Percentiles rank a stretch among this genome's conserved stretches.
Conservation (phyloP, 2,888 invertebrate species). For the Synanthedon andrenaeformis region DNA sequence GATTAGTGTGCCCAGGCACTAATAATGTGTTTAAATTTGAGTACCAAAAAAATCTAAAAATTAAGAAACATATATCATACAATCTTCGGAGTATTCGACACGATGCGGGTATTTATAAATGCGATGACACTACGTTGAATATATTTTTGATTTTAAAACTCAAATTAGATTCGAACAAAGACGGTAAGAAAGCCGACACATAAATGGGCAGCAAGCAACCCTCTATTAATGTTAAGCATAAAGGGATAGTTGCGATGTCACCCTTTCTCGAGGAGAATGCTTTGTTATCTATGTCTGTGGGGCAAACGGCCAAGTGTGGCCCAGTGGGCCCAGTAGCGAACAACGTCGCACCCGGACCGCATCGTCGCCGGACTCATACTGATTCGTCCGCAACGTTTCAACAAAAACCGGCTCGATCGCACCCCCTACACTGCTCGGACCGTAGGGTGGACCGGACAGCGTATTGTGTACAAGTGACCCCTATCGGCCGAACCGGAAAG, state of each 20-base stretch:
- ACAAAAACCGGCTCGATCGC: slow-evolving; percentile 33
- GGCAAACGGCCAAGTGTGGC: slow-evolving; percentile 20
- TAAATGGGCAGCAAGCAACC: slow-evolving; percentile 36
- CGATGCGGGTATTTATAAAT: no score
- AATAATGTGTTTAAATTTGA: no score
- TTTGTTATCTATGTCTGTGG: slow-evolving; percentile 36
- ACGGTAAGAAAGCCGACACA: slow-evolving; percentile 9
- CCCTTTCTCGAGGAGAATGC: slow-evolving; percentile 52
- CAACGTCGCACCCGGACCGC: slow-evolving; percentile 59
- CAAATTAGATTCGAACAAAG: neutral
- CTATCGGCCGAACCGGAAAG: slow-evolving; percentile 39
- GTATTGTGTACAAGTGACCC: slow-evolving; percentile 59
- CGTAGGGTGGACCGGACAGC: slow-evolving; percentile 36
- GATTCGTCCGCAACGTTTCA: slow-evolving; percentile 12
- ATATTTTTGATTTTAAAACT: no score
- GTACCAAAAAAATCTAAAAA: no score
- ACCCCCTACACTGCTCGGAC: slow-evolving; percentile 23
- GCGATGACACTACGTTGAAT: no score
- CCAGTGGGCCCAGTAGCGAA: slow-evolving; percentile 48
- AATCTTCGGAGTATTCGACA: no score
- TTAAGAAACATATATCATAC: no score
- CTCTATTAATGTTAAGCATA: slow-evolving; percentile 38
- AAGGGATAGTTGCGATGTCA: slow-evolving; percentile 56
- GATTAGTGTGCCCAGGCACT: no score
- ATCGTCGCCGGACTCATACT: slow-evolving; percentile 42